Evolutionary conservation across 2,888 invertebrate species (phyloP), one percentile per base, ranked within the genome.

Genomic region (Hedychridium roseum): DNA sequence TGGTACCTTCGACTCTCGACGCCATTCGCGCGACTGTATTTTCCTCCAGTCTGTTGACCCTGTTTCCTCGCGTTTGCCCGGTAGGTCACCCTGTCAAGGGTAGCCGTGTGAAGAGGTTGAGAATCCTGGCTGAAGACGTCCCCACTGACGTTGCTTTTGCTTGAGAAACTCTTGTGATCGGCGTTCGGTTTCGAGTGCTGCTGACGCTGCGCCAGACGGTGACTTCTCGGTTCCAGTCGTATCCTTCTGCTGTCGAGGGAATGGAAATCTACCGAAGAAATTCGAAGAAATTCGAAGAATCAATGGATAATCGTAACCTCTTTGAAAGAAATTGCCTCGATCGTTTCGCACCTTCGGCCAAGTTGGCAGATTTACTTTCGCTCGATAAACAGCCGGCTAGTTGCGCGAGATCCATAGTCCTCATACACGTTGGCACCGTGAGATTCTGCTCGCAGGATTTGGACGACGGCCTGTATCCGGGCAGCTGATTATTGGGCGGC

Each of bases 31-130:
- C 70, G 65, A 17, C 30, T 51, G 53, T 68, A 72, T 30, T 73
- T 74, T 28, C 60, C 61, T 2, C 57, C 62, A 1, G 58, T 30
- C 35, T 70, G 70, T 6, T 71, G 66, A 4, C 28, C 18, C 11
- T 70, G 65, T 30, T 73, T 75, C 6, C 66, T 66, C 3, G 67
- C 50, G 44, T 69, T 70, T 1, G 61, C 67, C 1, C 71, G 71
- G 36, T 73, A 77, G 26, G 70, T 74, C 18, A 70, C 64, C 20
- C 78, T 60, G 49, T 78, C 78, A 20, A 78, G 61, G 1, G 78
- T 78, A 0, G 73, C 74, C 0, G 76, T 74, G 41, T 71, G 68
- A 3, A 72, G 47, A 1, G 64, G 66, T 4, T 46, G 55, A 11
- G 57, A 15, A 2, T 70, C 62, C 3, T 55, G 43, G 0, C 57